phyloP scores from a whole-genome alignment of 2,888 invertebrate genomes.

The Ormyrus rosae region DNA sequence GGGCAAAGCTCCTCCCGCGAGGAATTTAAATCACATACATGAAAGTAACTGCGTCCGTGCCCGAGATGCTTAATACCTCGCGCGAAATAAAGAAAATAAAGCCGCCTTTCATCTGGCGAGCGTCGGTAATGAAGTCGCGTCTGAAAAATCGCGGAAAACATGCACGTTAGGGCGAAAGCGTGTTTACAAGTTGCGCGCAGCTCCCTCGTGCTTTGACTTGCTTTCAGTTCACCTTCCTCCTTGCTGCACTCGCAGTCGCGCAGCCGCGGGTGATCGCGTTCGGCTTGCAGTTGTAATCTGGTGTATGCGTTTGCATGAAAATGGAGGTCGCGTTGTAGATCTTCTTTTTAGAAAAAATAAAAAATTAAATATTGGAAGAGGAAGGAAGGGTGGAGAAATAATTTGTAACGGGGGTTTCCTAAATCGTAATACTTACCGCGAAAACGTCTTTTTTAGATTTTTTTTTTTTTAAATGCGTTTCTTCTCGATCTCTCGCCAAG shows the following conservation, averaged over 20 bases:
- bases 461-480: no score
- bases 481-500: no score
- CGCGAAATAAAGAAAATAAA: slow-evolving; percentile 6
- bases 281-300: not conserved
- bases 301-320: no score
- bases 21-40: slow-evolving; percentile 34
- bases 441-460: no score
- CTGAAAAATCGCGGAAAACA: slow-evolving; percentile 45
- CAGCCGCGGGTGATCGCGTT: not conserved
- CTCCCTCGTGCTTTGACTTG: not conserved
- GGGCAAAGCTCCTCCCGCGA: slow-evolving; percentile 9
- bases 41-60: slow-evolving; percentile 2
- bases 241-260: not conserved
- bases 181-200: slow-evolving; percentile 1
- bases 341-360: no score
- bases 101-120: not conserved
- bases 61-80: slow-evolving; percentile 22
- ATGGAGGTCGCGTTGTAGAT: no score
- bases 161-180: not conserved
- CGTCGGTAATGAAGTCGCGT: slow-evolving; percentile 39
- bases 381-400: no score
- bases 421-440: no score
- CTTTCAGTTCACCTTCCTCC: not conserved
- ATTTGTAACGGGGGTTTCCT: no score
- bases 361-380: no score